phyloP scores from a whole-genome alignment of 2,888 invertebrate species.

The Drosophila pegasa region DNA sequence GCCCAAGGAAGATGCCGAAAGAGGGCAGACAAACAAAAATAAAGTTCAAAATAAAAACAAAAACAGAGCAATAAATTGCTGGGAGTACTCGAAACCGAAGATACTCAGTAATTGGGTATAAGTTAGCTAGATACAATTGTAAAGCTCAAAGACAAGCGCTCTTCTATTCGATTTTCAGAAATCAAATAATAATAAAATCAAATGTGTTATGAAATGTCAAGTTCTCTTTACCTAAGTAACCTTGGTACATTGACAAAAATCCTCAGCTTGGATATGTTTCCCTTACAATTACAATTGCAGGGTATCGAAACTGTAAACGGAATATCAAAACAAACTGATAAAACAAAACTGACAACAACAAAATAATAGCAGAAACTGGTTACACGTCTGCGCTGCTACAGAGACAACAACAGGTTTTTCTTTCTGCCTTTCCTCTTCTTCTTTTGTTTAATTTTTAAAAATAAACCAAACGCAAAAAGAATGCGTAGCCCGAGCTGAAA shows the following conservation, averaged over 20 bases:
- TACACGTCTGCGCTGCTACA: conserved; percentile 7
- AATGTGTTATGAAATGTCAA: background rate
- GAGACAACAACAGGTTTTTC: conserved; percentile 60
- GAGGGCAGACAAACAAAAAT: conserved; percentile 20
- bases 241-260: too few relatives aligned
- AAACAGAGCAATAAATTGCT: background rate
- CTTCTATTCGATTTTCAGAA: background rate
- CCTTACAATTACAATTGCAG: background rate
- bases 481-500: conserved; percentile 11
- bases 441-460: conserved; percentile 44
- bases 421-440: conserved; percentile 15
- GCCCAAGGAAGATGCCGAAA: conserved; percentile 6
- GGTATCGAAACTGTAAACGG: conserved; percentile 22
- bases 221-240: background rate
- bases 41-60: conserved; percentile 13
- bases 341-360: conserved; percentile 48
- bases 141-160: background rate
- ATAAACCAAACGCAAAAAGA: conserved; percentile 38
- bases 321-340: conserved; percentile 47
- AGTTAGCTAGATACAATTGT: too few relatives aligned
- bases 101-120: background rate
- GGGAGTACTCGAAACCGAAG: background rate
- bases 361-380: conserved; percentile 46
- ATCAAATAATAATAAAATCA: too few relatives aligned
- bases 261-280: background rate